Evolutionary conservation across 2,797 vertebrate species (phyloP).

Genomic region (Brachyrhaphis roseni): DNA sequence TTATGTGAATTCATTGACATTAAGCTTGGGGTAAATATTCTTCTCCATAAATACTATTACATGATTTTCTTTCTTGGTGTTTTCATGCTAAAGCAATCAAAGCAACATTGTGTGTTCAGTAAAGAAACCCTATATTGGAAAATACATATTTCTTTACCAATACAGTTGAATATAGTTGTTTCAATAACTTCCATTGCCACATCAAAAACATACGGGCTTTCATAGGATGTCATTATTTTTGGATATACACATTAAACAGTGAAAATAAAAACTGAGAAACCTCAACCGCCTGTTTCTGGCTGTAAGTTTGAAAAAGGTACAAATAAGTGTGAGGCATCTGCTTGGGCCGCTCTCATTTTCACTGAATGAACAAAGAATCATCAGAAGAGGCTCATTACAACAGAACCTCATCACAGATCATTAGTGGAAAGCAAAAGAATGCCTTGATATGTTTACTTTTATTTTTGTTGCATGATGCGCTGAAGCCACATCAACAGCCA

Average conservation of each 20-base stretch:
- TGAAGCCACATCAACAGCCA: slow-evolving; percentile 34
- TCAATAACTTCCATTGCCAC: background rate
- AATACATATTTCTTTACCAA: background rate
- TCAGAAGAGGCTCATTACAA: slow-evolving; percentile 1
- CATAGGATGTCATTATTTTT: background rate
- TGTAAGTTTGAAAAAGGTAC: background rate
- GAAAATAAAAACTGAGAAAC: background rate
- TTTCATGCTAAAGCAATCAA: background rate
- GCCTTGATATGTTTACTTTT: slow-evolving; percentile 25
- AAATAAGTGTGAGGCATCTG: background rate
- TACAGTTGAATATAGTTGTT: background rate
- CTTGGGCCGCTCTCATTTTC: background rate
- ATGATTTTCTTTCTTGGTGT: background rate
- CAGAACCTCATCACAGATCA: slow-evolving; percentile 13
- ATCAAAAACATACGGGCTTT: background rate
- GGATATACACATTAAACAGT: background rate
- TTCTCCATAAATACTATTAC: background rate
- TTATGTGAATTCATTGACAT: background rate
- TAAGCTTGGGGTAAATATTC: background rate
- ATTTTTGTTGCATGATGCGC: slow-evolving; percentile 4
- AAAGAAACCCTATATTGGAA: background rate
- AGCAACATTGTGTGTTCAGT: background rate
- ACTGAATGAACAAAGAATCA: background rate
- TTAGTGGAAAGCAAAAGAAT: slow-evolving; percentile 22
- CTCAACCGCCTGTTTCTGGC: background rate